phyloP scores from a whole-genome alignment of 1,140 invertebrate species.

The Ganaspis sp. region DNA sequence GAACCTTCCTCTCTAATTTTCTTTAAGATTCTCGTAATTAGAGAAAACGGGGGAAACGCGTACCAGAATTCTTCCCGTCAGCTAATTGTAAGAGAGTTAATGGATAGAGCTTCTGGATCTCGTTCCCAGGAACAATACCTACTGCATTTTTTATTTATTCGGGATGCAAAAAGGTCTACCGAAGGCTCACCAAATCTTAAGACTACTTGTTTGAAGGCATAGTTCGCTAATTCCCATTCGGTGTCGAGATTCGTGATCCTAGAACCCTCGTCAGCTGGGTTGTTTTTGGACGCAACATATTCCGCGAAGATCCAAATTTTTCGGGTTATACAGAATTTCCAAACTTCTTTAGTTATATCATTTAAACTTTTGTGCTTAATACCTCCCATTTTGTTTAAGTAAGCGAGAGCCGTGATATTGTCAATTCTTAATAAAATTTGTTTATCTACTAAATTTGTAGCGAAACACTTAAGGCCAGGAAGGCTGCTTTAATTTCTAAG shows the following conservation, averaged over 20 bases:
- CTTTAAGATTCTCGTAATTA: conserved; percentile 16
- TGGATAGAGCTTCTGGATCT: conserved; percentile 41
- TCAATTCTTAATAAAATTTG: conserved; percentile 52
- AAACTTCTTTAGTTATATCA: conserved; percentile 33
- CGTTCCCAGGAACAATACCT: conserved; percentile 51
- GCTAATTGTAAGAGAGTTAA: conserved; percentile 48
- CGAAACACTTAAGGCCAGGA: neutral
- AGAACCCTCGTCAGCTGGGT: conserved; percentile 51
- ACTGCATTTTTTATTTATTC: conserved; percentile 52
- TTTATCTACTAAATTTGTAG: neutral
- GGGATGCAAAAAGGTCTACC: conserved; percentile 52
- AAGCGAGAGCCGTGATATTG: conserved; percentile 55
- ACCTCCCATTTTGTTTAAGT: conserved; percentile 54
- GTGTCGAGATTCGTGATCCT: conserved; percentile 48
- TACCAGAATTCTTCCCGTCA: conserved; percentile 35
- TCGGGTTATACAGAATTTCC: conserved; percentile 50
- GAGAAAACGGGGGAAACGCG: conserved; percentile 42
- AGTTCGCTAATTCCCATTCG: conserved; percentile 39
- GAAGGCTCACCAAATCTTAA: conserved; percentile 51
- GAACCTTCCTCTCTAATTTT: neutral
- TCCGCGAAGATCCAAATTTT: conserved; percentile 40
- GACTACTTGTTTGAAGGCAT: conserved; percentile 34
- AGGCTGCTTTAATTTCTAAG: conserved; percentile 1
- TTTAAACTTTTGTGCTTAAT: conserved; percentile 39
- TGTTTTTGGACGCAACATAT: conserved; percentile 48